These are phyloP conservation scores for Ormia ochracea DNA, from an alignment of 2,888 invertebrate genomes.

Conservation along the genomic window DNA sequence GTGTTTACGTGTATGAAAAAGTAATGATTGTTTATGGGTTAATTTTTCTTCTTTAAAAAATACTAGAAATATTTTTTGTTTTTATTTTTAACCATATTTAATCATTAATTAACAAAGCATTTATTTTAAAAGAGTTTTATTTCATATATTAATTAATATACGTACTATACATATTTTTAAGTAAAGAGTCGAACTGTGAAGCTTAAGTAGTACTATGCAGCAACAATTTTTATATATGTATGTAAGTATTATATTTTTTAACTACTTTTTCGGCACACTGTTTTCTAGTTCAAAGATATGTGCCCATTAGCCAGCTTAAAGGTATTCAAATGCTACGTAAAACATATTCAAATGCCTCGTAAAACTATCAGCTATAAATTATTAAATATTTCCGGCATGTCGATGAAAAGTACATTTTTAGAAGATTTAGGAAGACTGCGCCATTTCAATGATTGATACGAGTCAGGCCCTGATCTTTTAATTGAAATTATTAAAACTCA, in stretches of 20 bases:
- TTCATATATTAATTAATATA: not conserved
- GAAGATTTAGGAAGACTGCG: no score
- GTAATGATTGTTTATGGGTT: constrained; percentile 55
- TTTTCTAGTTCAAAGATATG: not conserved
- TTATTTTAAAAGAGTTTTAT: not conserved
- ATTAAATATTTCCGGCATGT: no score
- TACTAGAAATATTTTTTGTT: constrained; percentile 39
- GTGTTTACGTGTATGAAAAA: constrained; percentile 50
- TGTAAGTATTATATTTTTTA: not conserved
- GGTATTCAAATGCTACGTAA: not conserved
- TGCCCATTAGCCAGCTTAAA: not conserved
- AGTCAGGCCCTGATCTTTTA: no score
- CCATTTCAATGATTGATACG: no score
- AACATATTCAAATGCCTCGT: no score
- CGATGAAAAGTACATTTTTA: no score
- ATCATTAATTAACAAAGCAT: constrained; percentile 51
- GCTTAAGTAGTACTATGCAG: not conserved
- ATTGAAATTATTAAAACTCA: no score
- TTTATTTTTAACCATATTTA: constrained; percentile 41
- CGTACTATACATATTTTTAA: not conserved
- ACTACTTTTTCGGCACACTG: constrained; percentile 34
- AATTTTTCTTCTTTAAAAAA: constrained; percentile 27
- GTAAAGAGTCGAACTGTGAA: not conserved
- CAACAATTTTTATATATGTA: not conserved
- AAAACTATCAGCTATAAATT: no score